phyloP scores from a whole-genome alignment of 2,113 vertebrate species.

The Erythrocercus mccallii region DNA sequence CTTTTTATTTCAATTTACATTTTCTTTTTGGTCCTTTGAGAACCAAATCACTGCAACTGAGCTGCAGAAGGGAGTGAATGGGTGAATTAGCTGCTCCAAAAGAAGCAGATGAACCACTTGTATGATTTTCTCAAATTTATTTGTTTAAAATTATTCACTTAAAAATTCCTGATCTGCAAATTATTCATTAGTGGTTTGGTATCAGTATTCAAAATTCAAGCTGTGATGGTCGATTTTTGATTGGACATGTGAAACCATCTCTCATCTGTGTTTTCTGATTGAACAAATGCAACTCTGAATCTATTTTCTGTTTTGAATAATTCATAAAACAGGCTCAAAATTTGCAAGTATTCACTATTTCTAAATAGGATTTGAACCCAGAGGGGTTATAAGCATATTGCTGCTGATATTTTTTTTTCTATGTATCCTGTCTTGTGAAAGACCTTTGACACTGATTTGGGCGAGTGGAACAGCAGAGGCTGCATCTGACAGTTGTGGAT shows the following conservation, averaged over 20 bases:
- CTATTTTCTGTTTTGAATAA: conserved; percentile 45
- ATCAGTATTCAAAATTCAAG: conserved; percentile 57
- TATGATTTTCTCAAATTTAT: conserved; percentile 64
- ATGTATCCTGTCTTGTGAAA: neutral
- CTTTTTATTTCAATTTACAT: conserved; percentile 54
- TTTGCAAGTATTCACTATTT: conserved; percentile 42
- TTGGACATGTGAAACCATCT: conserved; percentile 43
- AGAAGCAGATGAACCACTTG: conserved; percentile 63
- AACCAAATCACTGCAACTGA: conserved; percentile 59
- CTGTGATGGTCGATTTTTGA: conserved; percentile 28
- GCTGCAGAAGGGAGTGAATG: conserved; percentile 54
- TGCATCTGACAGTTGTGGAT: neutral
- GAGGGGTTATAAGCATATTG: neutral
- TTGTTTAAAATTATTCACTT: conserved; percentile 66
- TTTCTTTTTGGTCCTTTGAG: conserved; percentile 61
- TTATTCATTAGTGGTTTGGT: conserved; percentile 61
- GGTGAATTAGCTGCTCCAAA: conserved; percentile 48
- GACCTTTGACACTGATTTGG: conserved; percentile 5
- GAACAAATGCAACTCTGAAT: conserved; percentile 32
- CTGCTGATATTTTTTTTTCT: neutral
- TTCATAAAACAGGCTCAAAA: conserved; percentile 49
- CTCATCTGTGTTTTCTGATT: conserved; percentile 48
- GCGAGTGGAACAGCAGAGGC: neutral
- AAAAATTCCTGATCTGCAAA: conserved; percentile 62
- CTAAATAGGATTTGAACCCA: neutral